Conservation (phyloP, 2,888 invertebrate species). For the Thalpophila matura region DNA sequence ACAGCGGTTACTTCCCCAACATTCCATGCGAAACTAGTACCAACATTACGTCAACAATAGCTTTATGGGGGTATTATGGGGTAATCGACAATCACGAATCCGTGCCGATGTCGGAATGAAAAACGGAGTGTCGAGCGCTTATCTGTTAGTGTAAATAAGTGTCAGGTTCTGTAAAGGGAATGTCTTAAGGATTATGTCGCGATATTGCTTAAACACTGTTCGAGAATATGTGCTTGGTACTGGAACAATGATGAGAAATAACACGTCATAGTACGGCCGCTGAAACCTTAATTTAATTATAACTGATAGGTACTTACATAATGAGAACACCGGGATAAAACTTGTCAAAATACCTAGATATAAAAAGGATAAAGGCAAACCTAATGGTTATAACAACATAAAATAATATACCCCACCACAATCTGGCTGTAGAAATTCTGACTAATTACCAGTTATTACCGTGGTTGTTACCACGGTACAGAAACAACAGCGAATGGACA, state of each 20-base stretch:
- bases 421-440: constrained; percentile 19
- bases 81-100: constrained; percentile 56
- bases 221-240: background rate
- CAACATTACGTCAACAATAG: constrained; percentile 45
- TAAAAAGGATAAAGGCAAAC: constrained; percentile 11
- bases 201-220: constrained; percentile 20
- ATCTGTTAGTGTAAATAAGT: constrained; percentile 48
- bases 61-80: constrained; percentile 36
- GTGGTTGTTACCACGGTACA: constrained; percentile 4
- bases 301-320: no score
- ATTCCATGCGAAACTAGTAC: constrained; percentile 39
- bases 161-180: constrained; percentile 34
- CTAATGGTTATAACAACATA: constrained; percentile 19
- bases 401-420: constrained; percentile 30
- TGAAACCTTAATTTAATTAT: no score
- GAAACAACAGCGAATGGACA: background rate
- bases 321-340: background rate
- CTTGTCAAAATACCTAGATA: constrained; percentile 5
- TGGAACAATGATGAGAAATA: no score
- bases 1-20: constrained; percentile 11
- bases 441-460: constrained; percentile 33
- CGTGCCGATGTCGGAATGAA: constrained; percentile 37
- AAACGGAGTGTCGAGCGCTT: constrained; percentile 37
- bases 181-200: constrained; percentile 11
- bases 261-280: no score